Evolutionary conservation across 2,888 invertebrate species (phyloP).

Genomic region (Torymus aiolomorphi): DNA sequence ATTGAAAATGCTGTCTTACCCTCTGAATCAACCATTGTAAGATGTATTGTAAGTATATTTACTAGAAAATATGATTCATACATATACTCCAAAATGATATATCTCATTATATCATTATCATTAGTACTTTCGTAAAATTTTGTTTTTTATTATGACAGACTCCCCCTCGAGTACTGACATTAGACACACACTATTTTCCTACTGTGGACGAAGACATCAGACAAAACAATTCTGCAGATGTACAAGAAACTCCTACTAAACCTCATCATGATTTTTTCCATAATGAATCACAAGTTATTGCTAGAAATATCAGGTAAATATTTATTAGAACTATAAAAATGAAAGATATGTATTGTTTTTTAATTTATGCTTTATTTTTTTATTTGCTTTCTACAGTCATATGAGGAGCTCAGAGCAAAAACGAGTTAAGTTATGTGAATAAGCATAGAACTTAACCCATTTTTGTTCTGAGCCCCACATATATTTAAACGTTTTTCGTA

Average conservation of each 20-base stretch:
- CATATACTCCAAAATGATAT: not conserved
- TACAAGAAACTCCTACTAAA: conserved; percentile 60
- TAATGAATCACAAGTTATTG: conserved; percentile 66
- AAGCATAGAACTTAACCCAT: no score
- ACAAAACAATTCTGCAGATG: conserved; percentile 60
- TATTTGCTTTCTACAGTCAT: no score
- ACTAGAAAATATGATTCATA: not conserved
- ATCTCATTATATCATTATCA: not conserved
- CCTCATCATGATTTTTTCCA: conserved; percentile 61
- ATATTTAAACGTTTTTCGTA: no score
- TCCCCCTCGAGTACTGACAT: conserved; percentile 91
- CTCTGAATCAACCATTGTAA: conserved; percentile 83
- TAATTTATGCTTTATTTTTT: not conserved
- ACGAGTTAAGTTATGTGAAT: no score
- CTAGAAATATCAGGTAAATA: conserved; percentile 68
- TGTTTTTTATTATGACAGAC: conserved; percentile 78
- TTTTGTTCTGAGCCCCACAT: no score
- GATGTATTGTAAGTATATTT: conserved; percentile 68
- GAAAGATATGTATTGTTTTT: conserved; percentile 3
- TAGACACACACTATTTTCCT: conserved; percentile 90
- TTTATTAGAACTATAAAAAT: conserved; percentile 16
- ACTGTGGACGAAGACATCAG: conserved; percentile 79
- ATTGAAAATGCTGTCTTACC: conserved; percentile 88
- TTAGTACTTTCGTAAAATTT: conserved; percentile 17
- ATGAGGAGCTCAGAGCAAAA: no score